These are phyloP conservation scores for Peribatodes rhomboidaria DNA, from an alignment of 2,888 invertebrate species.

Conservation along the genomic window DNA sequence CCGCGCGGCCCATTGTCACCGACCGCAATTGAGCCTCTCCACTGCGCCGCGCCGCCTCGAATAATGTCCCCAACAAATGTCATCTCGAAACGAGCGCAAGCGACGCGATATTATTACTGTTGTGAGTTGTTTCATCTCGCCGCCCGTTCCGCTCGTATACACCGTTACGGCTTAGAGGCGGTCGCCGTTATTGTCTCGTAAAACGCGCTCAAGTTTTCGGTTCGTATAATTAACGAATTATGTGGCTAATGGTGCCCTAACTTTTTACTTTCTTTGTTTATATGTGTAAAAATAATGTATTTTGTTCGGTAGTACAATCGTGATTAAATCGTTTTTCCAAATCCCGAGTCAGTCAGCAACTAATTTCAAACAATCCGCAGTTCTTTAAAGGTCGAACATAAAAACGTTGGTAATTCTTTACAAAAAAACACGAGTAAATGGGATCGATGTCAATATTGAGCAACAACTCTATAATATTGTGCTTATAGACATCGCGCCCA, in stretches of 20 bases:
- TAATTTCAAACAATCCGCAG: too few species aligned
- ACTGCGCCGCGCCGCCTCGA: conserved; percentile 66
- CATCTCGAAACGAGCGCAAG: conserved; percentile 68
- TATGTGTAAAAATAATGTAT: conserved; percentile 30
- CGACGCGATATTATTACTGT: conserved; percentile 73
- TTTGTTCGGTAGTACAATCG: conserved; percentile 20
- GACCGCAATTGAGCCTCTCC: conserved; percentile 73
- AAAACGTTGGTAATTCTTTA: neutral
- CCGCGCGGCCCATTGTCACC: conserved; percentile 66
- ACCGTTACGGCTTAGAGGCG: conserved; percentile 62
- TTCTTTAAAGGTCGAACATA: neutral
- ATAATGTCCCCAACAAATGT: conserved; percentile 73
- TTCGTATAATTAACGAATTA: conserved; percentile 61
- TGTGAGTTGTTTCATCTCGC: conserved; percentile 68
- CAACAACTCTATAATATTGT: conserved; percentile 4
- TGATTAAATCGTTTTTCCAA: neutral
- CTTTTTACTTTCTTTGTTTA: conserved; percentile 44
- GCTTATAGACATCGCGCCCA: conserved; percentile 25
- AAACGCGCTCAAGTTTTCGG: conserved; percentile 62
- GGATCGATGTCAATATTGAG: conserved; percentile 11
- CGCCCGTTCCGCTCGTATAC: conserved; percentile 55
- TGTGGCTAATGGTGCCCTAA: conserved; percentile 51
- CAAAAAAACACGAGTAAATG: neutral
- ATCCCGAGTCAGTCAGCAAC: too few species aligned
- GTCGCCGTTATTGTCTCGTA: conserved; percentile 64